Evolutionary conservation across 2,113 vertebrate genomes (phyloP).

Genomic region (Ictalurus furcatus): DNA sequence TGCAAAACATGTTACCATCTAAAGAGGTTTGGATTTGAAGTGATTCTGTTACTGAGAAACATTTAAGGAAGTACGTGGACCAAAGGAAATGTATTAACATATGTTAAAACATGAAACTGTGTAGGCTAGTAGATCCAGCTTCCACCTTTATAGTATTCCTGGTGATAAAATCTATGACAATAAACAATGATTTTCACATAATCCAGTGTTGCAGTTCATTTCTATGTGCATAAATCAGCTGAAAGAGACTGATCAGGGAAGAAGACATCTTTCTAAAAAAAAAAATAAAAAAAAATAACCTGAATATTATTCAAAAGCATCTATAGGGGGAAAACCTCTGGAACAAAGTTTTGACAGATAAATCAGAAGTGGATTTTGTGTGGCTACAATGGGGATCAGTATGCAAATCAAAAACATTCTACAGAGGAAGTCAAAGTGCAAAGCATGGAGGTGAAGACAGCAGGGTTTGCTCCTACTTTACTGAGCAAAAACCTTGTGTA

Average conservation of each 20-base stretch:
- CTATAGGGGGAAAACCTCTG: neutral
- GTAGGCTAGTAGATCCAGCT: neutral
- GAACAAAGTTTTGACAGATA: neutral
- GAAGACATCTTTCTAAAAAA: neutral
- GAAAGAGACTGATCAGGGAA: neutral
- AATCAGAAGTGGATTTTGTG: neutral
- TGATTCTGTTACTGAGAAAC: neutral
- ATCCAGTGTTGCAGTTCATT: neutral
- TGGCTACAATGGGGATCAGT: neutral
- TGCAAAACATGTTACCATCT: conserved; percentile 23
- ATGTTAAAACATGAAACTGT: neutral
- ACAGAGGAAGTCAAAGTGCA: neutral
- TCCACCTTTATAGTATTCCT: neutral
- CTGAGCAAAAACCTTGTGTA: neutral
- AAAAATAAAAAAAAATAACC: neutral
- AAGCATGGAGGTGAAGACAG: neutral
- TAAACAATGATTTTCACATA: neutral
- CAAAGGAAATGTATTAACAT: neutral
- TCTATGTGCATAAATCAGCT: neutral
- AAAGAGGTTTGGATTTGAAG: conserved; percentile 8
- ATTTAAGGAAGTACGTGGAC: neutral
- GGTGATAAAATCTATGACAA: neutral
- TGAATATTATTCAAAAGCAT: neutral
- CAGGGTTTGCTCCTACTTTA: neutral
- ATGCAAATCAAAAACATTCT: neutral